Base-by-base conservation (phyloP, 2,888 invertebrate species). In the Himalopsyche japonica region DNA sequence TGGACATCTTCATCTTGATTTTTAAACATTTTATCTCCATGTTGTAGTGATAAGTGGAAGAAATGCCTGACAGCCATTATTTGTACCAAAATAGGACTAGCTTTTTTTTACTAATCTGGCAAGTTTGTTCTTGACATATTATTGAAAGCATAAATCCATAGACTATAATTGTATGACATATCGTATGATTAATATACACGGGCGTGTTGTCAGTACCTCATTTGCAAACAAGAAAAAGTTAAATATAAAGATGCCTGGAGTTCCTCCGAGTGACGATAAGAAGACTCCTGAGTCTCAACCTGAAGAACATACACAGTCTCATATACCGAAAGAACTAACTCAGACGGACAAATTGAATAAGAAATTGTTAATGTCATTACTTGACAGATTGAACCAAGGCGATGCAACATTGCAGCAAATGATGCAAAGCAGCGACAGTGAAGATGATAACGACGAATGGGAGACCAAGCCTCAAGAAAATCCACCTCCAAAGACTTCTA, bases 341-440 rank as follows among this genome's bases (percentile, higher is more conserved):
- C 93, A 93, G 89, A 95, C 94, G 0, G 95, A 95, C 89, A 93
- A 92, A 87, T 88, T 95, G 84, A 95, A 95, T 89, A 95, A 95
- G 89, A 93, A 93, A 88, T 90, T 95, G 81, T 89, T 95, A 79
- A 91, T 93, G 83, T 94, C 94, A 0, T 91, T 95, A 84, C 91
- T 95, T 86, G 92, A 93, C 82, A 90, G 93, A 86, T 92, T 95
- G 90, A 94, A 94, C 48, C 90, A 92, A 85, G 91, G 89, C 6
- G 90, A 92, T 86, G 89, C 90, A 37, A 85, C 87, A 34, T 82
- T 90, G 79, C 88, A 90, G 8, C 90, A 90, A 88, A 91, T 90
- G 90, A 84, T 90, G 86, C 90, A 90, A 87, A 88, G 90, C 0
- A 91, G 92, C 49, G 87, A 89, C 18, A 64, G 89, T 20, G 87